A percentile compares a stretch with the other conserved stretches of the same genome.
Evolutionary conservation across 1,140 invertebrate species (phyloP).

Genomic region (Aricia agestis): DNA sequence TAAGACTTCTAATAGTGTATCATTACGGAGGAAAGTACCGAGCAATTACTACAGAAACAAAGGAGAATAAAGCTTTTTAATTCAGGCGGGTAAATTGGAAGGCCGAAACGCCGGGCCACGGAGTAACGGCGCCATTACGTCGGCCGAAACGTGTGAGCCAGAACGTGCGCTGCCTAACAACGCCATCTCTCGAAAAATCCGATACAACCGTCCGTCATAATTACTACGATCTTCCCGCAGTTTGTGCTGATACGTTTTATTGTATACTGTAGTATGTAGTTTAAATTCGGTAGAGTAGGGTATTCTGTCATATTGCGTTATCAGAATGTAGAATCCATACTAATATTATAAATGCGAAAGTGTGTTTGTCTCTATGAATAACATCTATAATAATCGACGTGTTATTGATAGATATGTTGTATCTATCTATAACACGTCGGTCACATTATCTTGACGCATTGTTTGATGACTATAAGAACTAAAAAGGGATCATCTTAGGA

Average conservation of each 20-base stretch:
- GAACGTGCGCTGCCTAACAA: constrained; percentile 47
- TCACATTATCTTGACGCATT: too few relatives aligned
- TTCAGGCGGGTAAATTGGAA: constrained; percentile 47
- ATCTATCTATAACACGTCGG: too few relatives aligned
- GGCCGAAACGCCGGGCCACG: constrained; percentile 38
- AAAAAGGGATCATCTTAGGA: too few relatives aligned
- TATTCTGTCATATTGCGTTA: too few relatives aligned
- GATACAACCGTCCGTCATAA: neutral
- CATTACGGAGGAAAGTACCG: neutral
- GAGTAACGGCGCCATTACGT: constrained; percentile 57
- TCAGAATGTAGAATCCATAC: too few relatives aligned
- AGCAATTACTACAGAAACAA: constrained; percentile 29
- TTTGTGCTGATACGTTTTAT: neutral
- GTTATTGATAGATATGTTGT: too few relatives aligned
- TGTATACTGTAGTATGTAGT: neutral
- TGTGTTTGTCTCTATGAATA: too few relatives aligned
- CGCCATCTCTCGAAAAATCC: constrained; percentile 33
- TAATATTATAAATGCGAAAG: too few relatives aligned
- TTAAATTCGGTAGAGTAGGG: too few relatives aligned
- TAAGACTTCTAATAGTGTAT: constrained; percentile 8
- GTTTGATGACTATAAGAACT: too few relatives aligned
- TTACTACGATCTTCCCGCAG: neutral
- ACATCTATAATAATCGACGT: too few relatives aligned
- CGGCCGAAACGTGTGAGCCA: constrained; percentile 53
- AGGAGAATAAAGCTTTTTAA: constrained; percentile 56